A percentile compares a stretch with the other conserved stretches of the same genome.
Evolutionary conservation across 2,113 vertebrate genomes (phyloP).

Genomic region (Gallinago undulata): DNA sequence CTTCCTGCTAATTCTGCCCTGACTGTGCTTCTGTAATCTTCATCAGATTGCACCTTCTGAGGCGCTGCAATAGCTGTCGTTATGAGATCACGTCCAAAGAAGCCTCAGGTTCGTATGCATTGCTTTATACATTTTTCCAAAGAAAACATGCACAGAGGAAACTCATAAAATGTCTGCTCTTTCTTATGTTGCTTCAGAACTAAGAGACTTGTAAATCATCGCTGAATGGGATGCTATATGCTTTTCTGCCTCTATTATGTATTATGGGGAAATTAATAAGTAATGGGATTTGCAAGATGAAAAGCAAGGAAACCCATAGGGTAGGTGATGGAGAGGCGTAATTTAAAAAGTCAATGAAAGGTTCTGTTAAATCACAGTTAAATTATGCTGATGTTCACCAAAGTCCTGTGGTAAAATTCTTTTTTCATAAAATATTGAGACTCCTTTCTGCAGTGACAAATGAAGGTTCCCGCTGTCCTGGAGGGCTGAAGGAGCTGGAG

Average conservation of each 20-base stretch:
- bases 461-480: neutral
- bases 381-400: constrained; percentile 69
- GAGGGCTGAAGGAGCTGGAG: neutral
- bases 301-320: constrained; percentile 73
- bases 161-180: constrained; percentile 34
- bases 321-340: constrained; percentile 70
- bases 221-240: constrained; percentile 55
- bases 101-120: neutral
- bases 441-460: constrained; percentile 59
- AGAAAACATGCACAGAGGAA: constrained; percentile 33
- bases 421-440: constrained; percentile 74
- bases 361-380: constrained; percentile 74
- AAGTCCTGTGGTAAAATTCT: constrained; percentile 56
- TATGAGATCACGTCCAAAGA: neutral
- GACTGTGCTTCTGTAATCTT: constrained; percentile 6
- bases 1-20: constrained; percentile 38
- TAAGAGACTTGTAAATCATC: constrained; percentile 68
- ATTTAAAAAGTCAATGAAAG: constrained; percentile 79
- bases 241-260: constrained; percentile 60
- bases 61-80: neutral
- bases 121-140: neutral
- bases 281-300: constrained; percentile 72
- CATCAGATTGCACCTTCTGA: neutral
- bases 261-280: constrained; percentile 74
- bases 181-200: constrained; percentile 31